phyloP scores from a whole-genome alignment of 2,888 invertebrate species.

The Brassicogethes aeneus region DNA sequence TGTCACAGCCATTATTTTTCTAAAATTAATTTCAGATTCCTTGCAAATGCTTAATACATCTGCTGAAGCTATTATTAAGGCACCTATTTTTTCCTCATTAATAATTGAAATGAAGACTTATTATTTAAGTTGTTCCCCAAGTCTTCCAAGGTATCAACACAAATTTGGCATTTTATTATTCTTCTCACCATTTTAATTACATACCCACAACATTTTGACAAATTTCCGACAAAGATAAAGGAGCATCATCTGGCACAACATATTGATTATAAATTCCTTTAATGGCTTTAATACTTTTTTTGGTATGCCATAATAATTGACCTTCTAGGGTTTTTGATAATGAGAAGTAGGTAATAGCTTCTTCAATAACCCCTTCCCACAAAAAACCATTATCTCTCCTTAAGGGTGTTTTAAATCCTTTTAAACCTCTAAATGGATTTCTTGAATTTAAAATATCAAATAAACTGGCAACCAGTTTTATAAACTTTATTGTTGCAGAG shows the following conservation, averaged over 20 bases:
- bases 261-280: conserved; percentile 7
- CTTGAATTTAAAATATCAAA: conserved; percentile 23
- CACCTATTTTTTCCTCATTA: background rate
- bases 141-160: background rate
- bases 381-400: conserved; percentile 3
- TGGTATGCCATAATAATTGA: background rate
- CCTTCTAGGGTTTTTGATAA: background rate
- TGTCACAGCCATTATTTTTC: background rate
- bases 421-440: conserved; percentile 10
- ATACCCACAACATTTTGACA: background rate
- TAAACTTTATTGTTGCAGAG: conserved; percentile 16
- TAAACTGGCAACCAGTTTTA: conserved; percentile 16
- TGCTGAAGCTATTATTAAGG: background rate
- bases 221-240: background rate
- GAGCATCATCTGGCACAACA: conserved; percentile 4
- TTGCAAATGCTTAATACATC: background rate
- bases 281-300: background rate
- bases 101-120: background rate
- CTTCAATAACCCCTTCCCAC: conserved; percentile 5
- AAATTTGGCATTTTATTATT: background rate
- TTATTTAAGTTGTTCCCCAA: background rate
- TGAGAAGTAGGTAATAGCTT: conserved; percentile 1
- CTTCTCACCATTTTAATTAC: background rate
- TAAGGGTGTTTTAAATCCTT: conserved; percentile 12
- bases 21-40: background rate